A percentile compares a stretch with the other conserved stretches of the same genome.
Conservation (phyloP, 2,888 invertebrate genomes). For the Tenodera sinensis region DNA sequence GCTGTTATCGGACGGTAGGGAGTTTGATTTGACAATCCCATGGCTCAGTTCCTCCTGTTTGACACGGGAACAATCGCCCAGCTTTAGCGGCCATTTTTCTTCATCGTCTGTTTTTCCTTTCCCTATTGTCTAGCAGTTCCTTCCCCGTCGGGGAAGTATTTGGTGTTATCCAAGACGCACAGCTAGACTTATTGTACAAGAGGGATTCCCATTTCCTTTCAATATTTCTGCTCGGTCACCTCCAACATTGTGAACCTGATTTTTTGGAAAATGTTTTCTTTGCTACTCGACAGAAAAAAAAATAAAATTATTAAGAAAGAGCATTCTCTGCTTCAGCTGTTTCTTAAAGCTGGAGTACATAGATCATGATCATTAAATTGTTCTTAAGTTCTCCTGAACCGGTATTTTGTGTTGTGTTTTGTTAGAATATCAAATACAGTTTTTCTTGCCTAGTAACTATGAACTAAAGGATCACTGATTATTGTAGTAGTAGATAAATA, state of each 20-base stretch:
- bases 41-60: not conserved
- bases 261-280: not conserved
- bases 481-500: too few species aligned
- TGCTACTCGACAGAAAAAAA: too few species aligned
- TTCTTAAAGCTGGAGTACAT: too few species aligned
- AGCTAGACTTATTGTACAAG: not conserved
- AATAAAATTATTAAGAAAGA: too few species aligned
- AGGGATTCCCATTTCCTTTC: not conserved
- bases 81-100: not conserved
- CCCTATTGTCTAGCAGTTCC: not conserved
- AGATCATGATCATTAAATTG: too few species aligned
- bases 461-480: too few species aligned
- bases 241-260: not conserved
- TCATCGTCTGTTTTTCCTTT: not conserved
- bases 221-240: not conserved
- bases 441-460: too few species aligned
- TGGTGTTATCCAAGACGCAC: not conserved
- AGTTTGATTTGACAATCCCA: not conserved
- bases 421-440: too few species aligned
- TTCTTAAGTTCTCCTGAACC: too few species aligned
- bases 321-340: too few species aligned
- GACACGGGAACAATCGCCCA: not conserved
- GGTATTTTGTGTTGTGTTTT: too few species aligned
- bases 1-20: not conserved
- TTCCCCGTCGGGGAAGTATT: not conserved